These are phyloP conservation scores for Onychomys leucogaster DNA, from an alignment of 2,797 vertebrate species.

Conservation along the genomic window DNA sequence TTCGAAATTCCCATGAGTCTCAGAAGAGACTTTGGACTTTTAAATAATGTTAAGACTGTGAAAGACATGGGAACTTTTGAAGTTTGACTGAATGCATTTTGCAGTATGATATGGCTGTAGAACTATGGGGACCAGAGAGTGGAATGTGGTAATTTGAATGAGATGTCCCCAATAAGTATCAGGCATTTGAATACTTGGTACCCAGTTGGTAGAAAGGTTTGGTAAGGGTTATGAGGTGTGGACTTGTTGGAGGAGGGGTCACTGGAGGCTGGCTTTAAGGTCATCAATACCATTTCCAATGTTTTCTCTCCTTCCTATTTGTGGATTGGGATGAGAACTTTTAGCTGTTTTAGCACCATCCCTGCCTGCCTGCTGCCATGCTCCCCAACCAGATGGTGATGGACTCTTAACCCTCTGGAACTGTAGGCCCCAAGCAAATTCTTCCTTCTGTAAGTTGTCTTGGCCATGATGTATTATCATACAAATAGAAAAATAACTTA, in stretches of 20 bases:
- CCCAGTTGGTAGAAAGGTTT: not conserved
- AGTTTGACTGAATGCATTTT: not conserved
- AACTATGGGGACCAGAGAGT: not conserved
- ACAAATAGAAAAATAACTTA: not conserved
- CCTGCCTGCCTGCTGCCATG: not conserved
- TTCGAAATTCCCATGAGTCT: not conserved
- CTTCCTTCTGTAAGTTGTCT: not conserved
- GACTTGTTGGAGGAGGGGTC: not conserved
- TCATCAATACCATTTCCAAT: not conserved
- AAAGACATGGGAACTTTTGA: not conserved
- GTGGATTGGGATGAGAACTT: not conserved
- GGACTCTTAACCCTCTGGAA: not conserved
- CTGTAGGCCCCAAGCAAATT: not conserved
- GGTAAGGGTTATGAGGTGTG: not conserved
- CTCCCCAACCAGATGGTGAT: not conserved
- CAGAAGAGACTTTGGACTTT: not conserved
- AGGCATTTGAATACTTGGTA: not conserved
- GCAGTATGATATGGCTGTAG: not conserved
- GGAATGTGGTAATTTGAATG: not conserved
- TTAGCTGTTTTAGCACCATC: not conserved
- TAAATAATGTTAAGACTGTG: not conserved
- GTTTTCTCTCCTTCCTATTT: not conserved
- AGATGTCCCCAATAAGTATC: not conserved
- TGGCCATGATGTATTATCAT: not conserved
- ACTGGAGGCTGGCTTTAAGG: not conserved